These are phyloP conservation scores for Hypena proboscidalis DNA, from an alignment of 2,888 invertebrate genomes.

Conservation along the genomic window DNA sequence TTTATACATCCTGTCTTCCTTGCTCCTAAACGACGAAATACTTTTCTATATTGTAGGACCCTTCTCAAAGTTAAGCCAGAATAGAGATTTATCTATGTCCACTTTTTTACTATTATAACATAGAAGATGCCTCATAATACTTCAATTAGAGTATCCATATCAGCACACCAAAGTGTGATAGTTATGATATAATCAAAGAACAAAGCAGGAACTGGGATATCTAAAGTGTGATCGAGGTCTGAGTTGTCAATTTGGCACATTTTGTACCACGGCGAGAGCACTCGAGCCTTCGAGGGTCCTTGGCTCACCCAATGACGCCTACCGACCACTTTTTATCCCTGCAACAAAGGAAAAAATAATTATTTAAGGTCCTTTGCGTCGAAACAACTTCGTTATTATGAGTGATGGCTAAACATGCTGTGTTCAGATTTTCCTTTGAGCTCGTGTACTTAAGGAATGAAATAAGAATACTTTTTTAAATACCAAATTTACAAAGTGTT, in stretches of 20 bases:
- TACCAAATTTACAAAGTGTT: no score
- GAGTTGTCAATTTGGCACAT: slow-evolving; percentile 77
- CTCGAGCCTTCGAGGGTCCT: slow-evolving; percentile 54
- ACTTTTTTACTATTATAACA: no score
- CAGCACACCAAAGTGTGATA: slow-evolving; percentile 4
- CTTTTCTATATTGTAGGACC: no score
- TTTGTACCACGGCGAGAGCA: slow-evolving; percentile 65
- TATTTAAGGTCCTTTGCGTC: slow-evolving; percentile 58
- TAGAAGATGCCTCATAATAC: no score
- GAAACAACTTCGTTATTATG: slow-evolving; percentile 53
- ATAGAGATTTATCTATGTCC: no score
- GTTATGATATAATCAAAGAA: slow-evolving; percentile 26
- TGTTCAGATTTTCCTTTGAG: slow-evolving; percentile 1
- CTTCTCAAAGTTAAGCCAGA: no score
- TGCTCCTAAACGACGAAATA: no score
- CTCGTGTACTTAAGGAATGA: no score
- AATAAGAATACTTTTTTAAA: not conserved
- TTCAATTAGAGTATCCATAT: no score
- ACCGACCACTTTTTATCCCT: slow-evolving; percentile 66
- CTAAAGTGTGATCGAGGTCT: slow-evolving; percentile 63
- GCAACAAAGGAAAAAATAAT: slow-evolving; percentile 59
- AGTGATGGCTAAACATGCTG: slow-evolving; percentile 22
- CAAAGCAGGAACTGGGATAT: slow-evolving; percentile 52
- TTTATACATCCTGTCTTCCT: no score
- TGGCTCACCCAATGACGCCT: slow-evolving; percentile 57